Conservation (phyloP, 2,113 vertebrate species). For the Turdus rufiventris region DNA sequence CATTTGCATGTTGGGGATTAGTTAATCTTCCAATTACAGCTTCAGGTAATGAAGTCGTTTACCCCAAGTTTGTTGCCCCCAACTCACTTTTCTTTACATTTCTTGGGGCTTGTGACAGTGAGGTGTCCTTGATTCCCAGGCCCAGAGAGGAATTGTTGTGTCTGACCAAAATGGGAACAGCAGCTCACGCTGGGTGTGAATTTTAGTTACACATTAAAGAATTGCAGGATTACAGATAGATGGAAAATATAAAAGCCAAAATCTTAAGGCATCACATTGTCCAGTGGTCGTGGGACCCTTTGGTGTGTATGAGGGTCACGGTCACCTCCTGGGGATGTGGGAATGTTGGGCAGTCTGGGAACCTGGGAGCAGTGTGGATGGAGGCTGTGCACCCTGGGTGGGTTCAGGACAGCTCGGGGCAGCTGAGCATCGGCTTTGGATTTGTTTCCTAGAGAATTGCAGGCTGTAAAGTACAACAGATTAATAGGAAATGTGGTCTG, state of each 20-base stretch:
- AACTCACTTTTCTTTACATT: not conserved
- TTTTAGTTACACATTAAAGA: not conserved
- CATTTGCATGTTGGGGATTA: not conserved
- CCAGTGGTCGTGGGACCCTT: rapidly evolving
- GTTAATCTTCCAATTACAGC: not conserved
- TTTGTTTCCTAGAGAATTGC: not conserved
- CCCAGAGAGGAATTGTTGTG: not conserved
- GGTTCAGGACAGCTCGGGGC: not conserved
- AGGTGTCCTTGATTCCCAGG: not conserved
- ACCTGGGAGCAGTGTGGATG: not conserved
- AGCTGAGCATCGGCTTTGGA: not conserved
- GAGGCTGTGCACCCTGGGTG: rapidly evolving
- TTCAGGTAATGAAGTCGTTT: not conserved
- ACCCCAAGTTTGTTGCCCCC: not conserved
- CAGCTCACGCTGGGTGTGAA: not conserved
- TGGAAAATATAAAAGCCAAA: not conserved
- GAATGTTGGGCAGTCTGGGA: too few relatives aligned
- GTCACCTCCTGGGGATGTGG: not conserved
- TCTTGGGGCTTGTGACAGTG: not conserved
- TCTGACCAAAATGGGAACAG: not conserved
- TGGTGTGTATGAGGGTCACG: rapidly evolving
- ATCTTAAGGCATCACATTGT: not conserved
- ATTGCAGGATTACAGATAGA: not conserved
- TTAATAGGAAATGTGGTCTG: not conserved
- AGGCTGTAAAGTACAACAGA: not conserved